Evolutionary conservation across 2,888 invertebrate species (phyloP), one percentile per base, ranked within the genome.

Genomic region (Apoderus coryli): DNA sequence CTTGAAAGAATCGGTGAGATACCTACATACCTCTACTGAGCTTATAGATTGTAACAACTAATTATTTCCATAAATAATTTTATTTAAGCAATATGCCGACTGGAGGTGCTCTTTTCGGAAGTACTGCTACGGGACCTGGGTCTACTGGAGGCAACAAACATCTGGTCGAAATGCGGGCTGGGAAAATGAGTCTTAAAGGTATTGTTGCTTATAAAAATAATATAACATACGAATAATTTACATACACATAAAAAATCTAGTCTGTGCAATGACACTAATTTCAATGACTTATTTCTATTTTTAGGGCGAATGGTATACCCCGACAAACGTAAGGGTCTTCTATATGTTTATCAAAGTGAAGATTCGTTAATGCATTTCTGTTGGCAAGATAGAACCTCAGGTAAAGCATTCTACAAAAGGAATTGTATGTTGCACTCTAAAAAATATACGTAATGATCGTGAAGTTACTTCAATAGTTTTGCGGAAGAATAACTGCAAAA

Each of bases 281-380:
- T 10, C 2, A 16, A 10, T 31, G n/a, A n/a, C n/a, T n/a, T n/a
- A n/a, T n/a, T n/a, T n/a, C 13, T 16, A 14, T 42, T 39, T 42
- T 22, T 34, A 58, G 59, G 57, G 14, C 53, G 84, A 49, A 89
- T 86, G 80, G 89, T 92, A 3, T 76, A 80, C 56, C 86, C 95
- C 2, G 93, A 95, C 55, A 85, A 84, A 44, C 75, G 93, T 48
- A 96, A 96, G 63, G 98, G 98, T 4, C 64, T 85, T 14, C 67
- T 96, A 9, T 98, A 92, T 54, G 76, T 98, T 32, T 86, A 90
- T 54, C 96, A 96, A 57, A 85, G 90, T 30, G 93, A 95, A 45
- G 98, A 98, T 59, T 86, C 89, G 1, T 60, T 98, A 33, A 93
- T 96, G 82, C 98, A 98, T 61, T 95, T 98, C 55, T 96, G 96